Evolutionary conservation across 2,888 invertebrate genomes (phyloP).

Genomic region (Calameuta filiformis): DNA sequence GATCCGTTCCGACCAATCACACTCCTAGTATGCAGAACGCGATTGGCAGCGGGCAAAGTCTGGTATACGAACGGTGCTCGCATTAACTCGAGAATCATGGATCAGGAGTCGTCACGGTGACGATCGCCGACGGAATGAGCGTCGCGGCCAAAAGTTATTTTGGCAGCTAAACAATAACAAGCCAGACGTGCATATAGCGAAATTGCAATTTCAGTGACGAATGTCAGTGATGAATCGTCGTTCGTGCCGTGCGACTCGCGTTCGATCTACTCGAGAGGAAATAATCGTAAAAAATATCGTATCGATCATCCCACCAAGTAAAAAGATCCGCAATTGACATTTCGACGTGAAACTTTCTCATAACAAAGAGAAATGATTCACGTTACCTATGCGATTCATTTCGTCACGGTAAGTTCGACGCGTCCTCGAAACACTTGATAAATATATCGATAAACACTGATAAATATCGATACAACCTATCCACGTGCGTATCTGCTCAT

Average conservation of each 20-base stretch:
- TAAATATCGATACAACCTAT: neutral
- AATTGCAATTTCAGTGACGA: neutral
- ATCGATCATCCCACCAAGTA: neutral
- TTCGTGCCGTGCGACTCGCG: neutral
- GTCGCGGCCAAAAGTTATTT: neutral
- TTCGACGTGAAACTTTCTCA: neutral
- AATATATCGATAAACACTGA: neutral
- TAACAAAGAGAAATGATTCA: neutral
- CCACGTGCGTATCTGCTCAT: neutral
- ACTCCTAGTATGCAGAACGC: neutral
- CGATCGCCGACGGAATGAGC: neutral
- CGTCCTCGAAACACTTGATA: neutral
- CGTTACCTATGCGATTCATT: neutral
- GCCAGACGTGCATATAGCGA: neutral
- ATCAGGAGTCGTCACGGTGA: neutral
- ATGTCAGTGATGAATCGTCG: neutral
- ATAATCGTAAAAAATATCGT: neutral
- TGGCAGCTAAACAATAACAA: neutral
- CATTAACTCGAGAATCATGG: too few relatives aligned
- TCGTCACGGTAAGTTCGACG: neutral
- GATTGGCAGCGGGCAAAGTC: neutral
- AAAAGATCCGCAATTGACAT: neutral
- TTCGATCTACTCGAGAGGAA: neutral
- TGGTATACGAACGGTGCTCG: too few relatives aligned
- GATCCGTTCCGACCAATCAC: neutral